Conservation (phyloP, 2,797 vertebrate species). For the Eidolon dupreanum region DNA sequence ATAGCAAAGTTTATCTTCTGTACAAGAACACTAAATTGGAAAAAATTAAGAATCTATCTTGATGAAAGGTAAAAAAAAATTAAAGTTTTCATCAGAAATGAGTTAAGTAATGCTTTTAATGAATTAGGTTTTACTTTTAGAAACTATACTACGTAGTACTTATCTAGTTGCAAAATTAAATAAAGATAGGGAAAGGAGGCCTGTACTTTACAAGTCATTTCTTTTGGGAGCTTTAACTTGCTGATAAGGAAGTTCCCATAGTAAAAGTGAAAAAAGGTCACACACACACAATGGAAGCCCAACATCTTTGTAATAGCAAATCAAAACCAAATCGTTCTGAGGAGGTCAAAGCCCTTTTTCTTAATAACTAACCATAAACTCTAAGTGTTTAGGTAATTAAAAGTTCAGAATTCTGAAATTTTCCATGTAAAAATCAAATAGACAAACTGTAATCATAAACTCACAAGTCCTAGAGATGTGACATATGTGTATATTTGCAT, state of each 20-base stretch:
- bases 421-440: background rate
- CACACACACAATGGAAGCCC: background rate
- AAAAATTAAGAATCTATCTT: slow-evolving; percentile 98
- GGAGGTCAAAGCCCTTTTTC: background rate
- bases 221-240: background rate
- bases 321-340: background rate
- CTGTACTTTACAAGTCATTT: background rate
- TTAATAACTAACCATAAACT: background rate
- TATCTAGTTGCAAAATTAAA: slow-evolving; percentile 30
- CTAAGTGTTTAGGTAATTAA: background rate
- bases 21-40: slow-evolving; percentile 98
- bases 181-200: background rate
- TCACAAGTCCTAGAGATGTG: background rate
- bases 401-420: slow-evolving; percentile 44
- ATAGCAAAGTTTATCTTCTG: slow-evolving; percentile 99
- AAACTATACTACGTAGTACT: background rate
- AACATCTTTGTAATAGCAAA: background rate
- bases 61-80: slow-evolving; percentile 92
- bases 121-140: slow-evolving; percentile 49
- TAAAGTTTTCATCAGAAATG: slow-evolving; percentile 49
- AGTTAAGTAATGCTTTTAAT: slow-evolving; percentile 42
- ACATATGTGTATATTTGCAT: background rate
- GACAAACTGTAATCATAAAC: background rate
- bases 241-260: background rate
- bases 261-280: background rate